Conservation (phyloP, 2,797 vertebrate genomes). For the Pristis pectinata region DNA sequence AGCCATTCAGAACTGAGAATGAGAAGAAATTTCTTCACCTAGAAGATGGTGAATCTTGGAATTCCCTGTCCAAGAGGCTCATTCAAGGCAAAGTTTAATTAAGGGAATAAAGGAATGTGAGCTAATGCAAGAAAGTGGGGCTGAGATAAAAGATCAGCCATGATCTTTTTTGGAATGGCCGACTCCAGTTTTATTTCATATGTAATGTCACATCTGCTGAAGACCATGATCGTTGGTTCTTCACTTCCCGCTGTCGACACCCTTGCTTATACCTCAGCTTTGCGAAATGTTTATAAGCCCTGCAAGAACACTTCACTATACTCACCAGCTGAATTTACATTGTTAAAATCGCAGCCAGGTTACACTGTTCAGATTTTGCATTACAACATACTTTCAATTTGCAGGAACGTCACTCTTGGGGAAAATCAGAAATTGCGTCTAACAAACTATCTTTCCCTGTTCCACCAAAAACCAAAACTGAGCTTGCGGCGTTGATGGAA, state of each 20-base stretch:
- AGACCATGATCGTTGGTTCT: neutral
- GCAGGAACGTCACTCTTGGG: slow-evolving; percentile 79
- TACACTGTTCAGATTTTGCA: neutral
- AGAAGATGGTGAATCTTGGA: too few relatives aligned
- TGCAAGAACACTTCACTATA: neutral
- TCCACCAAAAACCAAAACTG: slow-evolving; percentile 44
- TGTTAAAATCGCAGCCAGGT: neutral
- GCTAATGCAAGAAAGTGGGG: too few relatives aligned
- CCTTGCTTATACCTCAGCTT: neutral
- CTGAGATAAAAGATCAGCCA: too few relatives aligned
- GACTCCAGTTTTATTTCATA: too few relatives aligned
- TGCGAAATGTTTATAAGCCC: neutral
- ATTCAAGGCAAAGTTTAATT: too few relatives aligned
- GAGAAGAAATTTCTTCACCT: too few relatives aligned
- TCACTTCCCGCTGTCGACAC: neutral
- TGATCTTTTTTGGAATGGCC: too few relatives aligned
- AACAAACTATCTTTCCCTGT: slow-evolving; percentile 70
- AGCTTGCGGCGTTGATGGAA: slow-evolving; percentile 62
- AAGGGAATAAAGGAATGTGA: too few relatives aligned
- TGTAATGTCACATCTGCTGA: neutral
- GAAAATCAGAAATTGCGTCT: slow-evolving; percentile 76
- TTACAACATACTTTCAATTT: slow-evolving; percentile 38
- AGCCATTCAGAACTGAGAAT: too few relatives aligned
- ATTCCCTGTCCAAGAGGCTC: too few relatives aligned
- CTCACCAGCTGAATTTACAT: neutral